These are phyloP conservation scores for Trematocara stigmaticum DNA, from an alignment of 2,113 vertebrate genomes.

Conservation along the genomic window DNA sequence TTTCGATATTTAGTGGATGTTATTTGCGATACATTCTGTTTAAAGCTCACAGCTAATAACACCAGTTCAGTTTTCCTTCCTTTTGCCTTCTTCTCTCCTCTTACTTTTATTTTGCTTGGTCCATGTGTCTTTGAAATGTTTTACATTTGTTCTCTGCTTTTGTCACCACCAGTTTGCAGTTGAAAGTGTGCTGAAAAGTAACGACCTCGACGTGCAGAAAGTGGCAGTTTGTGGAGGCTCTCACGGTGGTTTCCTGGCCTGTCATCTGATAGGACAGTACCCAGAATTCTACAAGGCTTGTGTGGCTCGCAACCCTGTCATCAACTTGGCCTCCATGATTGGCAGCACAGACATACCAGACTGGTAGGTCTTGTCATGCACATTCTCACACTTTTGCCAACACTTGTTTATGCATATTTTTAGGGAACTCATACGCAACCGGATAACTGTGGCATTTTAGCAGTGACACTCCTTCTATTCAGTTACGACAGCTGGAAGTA, in stretches of 20 bases:
- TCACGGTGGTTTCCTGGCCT: constrained; percentile 91
- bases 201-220: constrained; percentile 68
- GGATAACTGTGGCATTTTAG: background rate
- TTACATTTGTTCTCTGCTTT: background rate
- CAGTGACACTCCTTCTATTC: background rate
- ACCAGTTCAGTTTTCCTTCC: background rate
- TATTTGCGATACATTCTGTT: background rate
- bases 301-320: constrained; percentile 85
- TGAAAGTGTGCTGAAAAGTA: constrained; percentile 78
- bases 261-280: constrained; percentile 93
- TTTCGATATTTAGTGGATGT: background rate
- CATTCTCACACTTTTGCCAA: background rate
- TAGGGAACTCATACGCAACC: background rate
- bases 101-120: background rate
- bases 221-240: constrained; percentile 86
- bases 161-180: constrained; percentile 77
- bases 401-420: background rate
- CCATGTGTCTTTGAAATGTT: background rate
- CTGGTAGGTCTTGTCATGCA: constrained; percentile 72
- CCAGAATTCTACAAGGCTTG: constrained; percentile 86
- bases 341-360: constrained; percentile 90
- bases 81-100: background rate
- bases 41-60: background rate
- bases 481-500: background rate
- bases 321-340: constrained; percentile 88